Percentiles rank a stretch among this genome's conserved stretches.
Evolutionary conservation across 2,113 vertebrate genomes (phyloP).

Genomic region (Onychostoma macrolepis): DNA sequence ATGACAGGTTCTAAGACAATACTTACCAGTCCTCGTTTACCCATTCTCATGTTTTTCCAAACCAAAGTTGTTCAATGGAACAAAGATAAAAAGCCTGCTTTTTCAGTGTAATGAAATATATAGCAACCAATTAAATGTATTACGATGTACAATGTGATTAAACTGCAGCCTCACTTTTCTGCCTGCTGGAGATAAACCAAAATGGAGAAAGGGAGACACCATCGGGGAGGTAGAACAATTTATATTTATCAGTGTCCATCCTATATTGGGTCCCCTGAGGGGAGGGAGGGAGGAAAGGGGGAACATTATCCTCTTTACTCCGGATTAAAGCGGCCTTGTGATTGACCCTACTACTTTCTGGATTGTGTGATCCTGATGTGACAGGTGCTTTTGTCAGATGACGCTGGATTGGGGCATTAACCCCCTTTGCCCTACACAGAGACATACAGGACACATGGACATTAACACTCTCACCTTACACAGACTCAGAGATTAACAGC

Average conservation of each 20-base stretch:
- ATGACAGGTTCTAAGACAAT: not conserved
- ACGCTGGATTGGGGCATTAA: slow-evolving; percentile 18
- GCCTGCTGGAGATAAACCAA: slow-evolving; percentile 5
- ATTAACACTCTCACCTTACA: slow-evolving; percentile 20
- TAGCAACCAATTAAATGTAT: slow-evolving; percentile 19
- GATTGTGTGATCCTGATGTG: slow-evolving; percentile 25
- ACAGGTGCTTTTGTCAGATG: slow-evolving; percentile 38
- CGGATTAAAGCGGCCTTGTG: slow-evolving; percentile 20
- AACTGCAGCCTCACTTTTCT: not conserved
- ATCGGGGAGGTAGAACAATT: slow-evolving; percentile 12
- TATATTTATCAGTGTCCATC: slow-evolving; percentile 27
- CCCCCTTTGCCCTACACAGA: not conserved
- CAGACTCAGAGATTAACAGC: slow-evolving; percentile 19
- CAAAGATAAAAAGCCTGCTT: not conserved
- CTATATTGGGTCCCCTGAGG: not conserved
- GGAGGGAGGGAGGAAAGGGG: not conserved
- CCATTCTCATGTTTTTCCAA: not conserved
- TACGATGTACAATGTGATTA: slow-evolving; percentile 8
- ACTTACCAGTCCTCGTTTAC: not conserved
- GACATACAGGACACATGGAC: slow-evolving; percentile 13
- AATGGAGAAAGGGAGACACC: not conserved
- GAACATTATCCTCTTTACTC: slow-evolving; percentile 37
- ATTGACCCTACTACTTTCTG: slow-evolving; percentile 31
- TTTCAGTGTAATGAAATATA: not conserved
- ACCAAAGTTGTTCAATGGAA: not conserved